These are phyloP conservation scores for Neodiprion pinetum DNA, from an alignment of 1,140 invertebrate genomes.

Conservation along the genomic window DNA sequence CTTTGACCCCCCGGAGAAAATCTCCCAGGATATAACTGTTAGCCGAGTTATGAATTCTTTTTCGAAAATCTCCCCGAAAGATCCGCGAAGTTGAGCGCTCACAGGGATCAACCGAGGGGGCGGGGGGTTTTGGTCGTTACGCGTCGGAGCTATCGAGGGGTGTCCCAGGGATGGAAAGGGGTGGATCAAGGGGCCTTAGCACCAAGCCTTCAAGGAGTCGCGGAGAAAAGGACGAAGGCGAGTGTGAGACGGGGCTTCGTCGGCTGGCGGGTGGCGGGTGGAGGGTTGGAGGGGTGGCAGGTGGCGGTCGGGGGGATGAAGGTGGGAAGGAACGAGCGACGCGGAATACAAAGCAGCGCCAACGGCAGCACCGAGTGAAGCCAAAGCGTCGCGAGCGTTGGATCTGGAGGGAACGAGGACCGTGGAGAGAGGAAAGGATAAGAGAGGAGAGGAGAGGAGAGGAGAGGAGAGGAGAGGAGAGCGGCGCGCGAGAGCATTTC, in stretches of 20 bases:
- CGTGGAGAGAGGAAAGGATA: conserved; percentile 23
- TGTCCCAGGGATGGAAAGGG: conserved; percentile 36
- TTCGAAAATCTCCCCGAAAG: conserved; percentile 49
- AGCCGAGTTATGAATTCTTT: conserved; percentile 58
- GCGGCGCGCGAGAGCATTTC: conserved; percentile 24
- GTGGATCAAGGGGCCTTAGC: conserved; percentile 51
- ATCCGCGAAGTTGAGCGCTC: conserved; percentile 55
- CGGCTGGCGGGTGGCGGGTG: not conserved
- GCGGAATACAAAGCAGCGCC: conserved; percentile 57
- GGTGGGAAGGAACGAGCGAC: conserved; percentile 36
- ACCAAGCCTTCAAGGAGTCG: conserved; percentile 29
- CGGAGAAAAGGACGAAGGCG: conserved; percentile 31
- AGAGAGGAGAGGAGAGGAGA: conserved; percentile 11
- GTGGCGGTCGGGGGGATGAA: conserved; percentile 14
- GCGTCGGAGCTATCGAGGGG: not conserved
- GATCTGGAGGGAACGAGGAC: conserved; percentile 30
- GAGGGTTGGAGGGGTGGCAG: conserved; percentile 14
- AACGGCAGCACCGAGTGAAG: conserved; percentile 25
- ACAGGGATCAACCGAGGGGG: conserved; percentile 55
- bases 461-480: conserved; percentile 15
- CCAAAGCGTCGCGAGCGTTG: conserved; percentile 41
- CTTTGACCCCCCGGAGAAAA: conserved; percentile 17
- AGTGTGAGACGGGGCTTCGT: conserved; percentile 38
- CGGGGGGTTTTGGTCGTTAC: conserved; percentile 13
- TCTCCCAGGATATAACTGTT: conserved; percentile 30